phyloP scores from a whole-genome alignment of 2,888 invertebrate species.

The Harpalus rufipes region DNA sequence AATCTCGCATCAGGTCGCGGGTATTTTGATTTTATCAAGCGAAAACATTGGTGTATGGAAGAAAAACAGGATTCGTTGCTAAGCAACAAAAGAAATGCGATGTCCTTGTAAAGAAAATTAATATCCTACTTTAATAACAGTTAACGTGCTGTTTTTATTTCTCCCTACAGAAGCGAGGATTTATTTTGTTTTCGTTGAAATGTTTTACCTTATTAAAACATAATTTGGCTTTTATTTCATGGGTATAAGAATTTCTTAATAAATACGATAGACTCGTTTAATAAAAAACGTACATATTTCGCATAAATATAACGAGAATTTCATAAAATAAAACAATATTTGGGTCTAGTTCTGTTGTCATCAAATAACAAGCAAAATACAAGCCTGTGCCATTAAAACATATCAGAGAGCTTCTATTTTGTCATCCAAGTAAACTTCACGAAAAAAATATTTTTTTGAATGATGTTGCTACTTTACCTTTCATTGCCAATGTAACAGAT shows the following conservation, averaged over 20 bases:
- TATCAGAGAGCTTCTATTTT: too few relatives aligned
- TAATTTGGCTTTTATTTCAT: not conserved
- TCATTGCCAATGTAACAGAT: too few relatives aligned
- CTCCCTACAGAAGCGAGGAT: not conserved
- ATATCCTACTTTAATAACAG: conserved; percentile 5
- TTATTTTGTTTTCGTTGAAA: not conserved
- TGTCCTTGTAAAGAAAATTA: conserved; percentile 1
- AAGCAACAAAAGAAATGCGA: not conserved
- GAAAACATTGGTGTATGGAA: not conserved
- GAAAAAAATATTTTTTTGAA: too few relatives aligned
- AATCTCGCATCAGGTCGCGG: conserved; percentile 6
- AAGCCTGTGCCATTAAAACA: too few relatives aligned
- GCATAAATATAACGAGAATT: too few relatives aligned
- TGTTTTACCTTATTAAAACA: not conserved
- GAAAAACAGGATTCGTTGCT: not conserved
- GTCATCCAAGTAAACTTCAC: too few relatives aligned
- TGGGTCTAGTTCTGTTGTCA: too few relatives aligned
- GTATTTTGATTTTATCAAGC: conserved; percentile 46
- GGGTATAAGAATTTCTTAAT: not conserved
- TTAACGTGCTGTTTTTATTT: not conserved
- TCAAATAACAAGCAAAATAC: too few relatives aligned
- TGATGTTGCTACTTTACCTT: too few relatives aligned
- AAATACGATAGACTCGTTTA: not conserved
- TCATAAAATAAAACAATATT: too few relatives aligned
- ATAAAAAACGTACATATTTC: too few relatives aligned